Evolutionary conservation across 2,888 invertebrate species (phyloP), one percentile per base, ranked within the genome.

Genomic region (Pachymerium ferrugineum): DNA sequence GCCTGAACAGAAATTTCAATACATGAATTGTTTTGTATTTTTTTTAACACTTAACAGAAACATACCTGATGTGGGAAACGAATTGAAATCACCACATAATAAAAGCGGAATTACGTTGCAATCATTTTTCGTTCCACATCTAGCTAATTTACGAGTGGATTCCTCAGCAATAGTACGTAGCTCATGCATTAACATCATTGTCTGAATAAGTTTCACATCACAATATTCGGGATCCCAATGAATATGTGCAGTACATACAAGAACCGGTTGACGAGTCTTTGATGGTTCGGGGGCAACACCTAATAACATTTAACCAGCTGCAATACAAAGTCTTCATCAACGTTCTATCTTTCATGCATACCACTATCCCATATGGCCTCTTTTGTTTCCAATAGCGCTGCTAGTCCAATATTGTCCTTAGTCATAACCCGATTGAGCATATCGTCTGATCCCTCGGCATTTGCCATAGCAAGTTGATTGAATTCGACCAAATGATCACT

Each of bases 201-300:
- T 96, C 85, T 99, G 99, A 78, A 99, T 97, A 69, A 99, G 88
- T 85, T 99, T 99, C 70, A 99, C 99, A 85, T 99, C 99, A 83
- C 97, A 97, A 85, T 91, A 98, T 85, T 99, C 97, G 0, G 99
- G 99, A 86, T 99, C 98, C 99, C 99, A 99, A 84, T 99, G 98
- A 79, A 99, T 95, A 85, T 99, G 99, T 35, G 98, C 97, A 31
- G 97, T 99, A 84, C 97, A 97, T 72, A 99, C 96, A 76, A 98
- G 86, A 76, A 99, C 87, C 22, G 94, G 93, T 81, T 94, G 93
- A 78, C 89, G 89, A 78, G 89, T 86, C 85, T 89, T 89, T 76
- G 88, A 88, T 78, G 89, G 87, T 81, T 94, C 93, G 10, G 88
- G 85, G 72, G 92, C 90, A 80, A 90, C 81, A 76, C 90, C 80